Evolutionary conservation across 2,113 vertebrate genomes (phyloP), one percentile per base, ranked within the genome.

Genomic region (Ptychochromis oligacanthus): DNA sequence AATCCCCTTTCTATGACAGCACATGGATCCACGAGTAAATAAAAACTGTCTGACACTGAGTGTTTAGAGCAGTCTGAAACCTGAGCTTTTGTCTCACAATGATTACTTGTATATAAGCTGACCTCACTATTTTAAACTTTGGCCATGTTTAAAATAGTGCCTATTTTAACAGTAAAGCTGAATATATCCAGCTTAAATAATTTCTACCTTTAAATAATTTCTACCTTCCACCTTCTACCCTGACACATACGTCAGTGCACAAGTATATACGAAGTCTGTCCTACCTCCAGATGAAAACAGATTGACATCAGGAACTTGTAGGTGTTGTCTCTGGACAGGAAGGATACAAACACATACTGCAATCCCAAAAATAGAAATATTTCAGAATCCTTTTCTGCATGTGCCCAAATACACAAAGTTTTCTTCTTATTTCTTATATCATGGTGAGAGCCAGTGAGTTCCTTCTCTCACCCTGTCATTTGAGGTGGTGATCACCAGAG

Each of bases 341-440:
- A 95, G 18, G 98, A 99, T 74, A 97, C 97, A 75, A 99, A 99
- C 74, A 97, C 95, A n/a, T 97, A 97, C 98, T 99, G 95, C 85
- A 83, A 95, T 40, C 74, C 3, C 56, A 72, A 36, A 46, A 60
- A 61, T 2, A 18, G 7, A 52, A 24, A 70, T 3, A 0, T 12
- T 5, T 54, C 24, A 38, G 0, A 34, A 6, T 15, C 17, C 0
- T 20, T 74, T 38, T 31, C 24, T 46, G 34, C 5, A 6, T 31
- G 46, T 52, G 26, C 18, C 28, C 31, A 52, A 54, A 14, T n/a
- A 72, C 46, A 0, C 18, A n/a, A 52, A 17, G 4, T n/a, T 11
- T 6, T 18, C 18, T 13, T 13, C 0, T 31, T 3, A 34, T 54
- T 54, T 28, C 0, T 34, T 4, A 34, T 54, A 54, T 60, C 5